Percentiles rank a stretch among this genome's conserved stretches.
Conservation (phyloP, 2,797 vertebrate species). For the Threskiornis aethiopicus region DNA sequence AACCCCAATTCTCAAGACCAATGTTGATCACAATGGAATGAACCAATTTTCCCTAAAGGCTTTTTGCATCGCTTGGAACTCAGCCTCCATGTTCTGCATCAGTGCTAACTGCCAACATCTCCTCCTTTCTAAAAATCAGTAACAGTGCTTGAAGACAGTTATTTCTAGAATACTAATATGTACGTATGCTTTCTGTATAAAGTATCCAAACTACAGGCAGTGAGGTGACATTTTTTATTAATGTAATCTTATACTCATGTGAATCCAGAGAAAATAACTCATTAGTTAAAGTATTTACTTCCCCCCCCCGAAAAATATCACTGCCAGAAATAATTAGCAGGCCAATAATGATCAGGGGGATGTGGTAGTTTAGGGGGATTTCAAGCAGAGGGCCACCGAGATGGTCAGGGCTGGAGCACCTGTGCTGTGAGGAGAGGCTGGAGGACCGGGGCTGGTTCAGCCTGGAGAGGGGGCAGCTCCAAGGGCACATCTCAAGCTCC, state of each 20-base stretch:
- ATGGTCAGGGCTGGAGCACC: neutral
- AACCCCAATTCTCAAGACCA: neutral
- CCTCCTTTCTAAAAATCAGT: neutral
- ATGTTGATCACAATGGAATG: fast-evolving
- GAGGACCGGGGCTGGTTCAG: neutral
- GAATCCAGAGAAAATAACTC: neutral
- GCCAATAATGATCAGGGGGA: neutral
- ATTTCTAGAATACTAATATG: neutral
- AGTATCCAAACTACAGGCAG: neutral
- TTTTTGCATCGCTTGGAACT: neutral
- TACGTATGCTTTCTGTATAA: neutral
- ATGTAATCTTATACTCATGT: neutral
- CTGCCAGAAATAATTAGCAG: neutral
- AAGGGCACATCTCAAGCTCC: neutral
- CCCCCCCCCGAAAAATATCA: neutral
- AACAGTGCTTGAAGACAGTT: neutral
- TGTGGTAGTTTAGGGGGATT: neutral
- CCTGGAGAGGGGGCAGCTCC: neutral
- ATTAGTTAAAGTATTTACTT: neutral
- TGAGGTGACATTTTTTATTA: neutral
- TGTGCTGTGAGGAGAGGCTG: neutral
- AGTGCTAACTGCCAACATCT: neutral
- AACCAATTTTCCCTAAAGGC: neutral
- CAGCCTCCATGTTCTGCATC: fast-evolving
- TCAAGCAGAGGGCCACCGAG: neutral